These are phyloP conservation scores for Ligdia adustata DNA, from an alignment of 2,888 invertebrate species.

Conservation along the genomic window DNA sequence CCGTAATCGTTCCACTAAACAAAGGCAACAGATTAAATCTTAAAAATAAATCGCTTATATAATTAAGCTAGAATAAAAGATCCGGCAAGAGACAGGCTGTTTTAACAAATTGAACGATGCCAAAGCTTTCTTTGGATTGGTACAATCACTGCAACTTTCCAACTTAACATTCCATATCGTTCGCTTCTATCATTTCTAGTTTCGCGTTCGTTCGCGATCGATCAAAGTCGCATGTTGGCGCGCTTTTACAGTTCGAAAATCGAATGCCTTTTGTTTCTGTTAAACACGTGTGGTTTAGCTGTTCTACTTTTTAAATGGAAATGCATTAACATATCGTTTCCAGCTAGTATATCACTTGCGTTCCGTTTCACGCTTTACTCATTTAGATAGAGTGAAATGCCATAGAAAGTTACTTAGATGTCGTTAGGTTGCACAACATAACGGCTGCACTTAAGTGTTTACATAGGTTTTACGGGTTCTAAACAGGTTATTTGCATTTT, in stretches of 20 bases:
- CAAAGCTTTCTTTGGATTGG: constrained; percentile 35
- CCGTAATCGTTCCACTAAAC: constrained; percentile 21
- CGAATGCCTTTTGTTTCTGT: constrained; percentile 16
- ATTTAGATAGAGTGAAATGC: constrained; percentile 66
- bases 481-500: constrained; percentile 46
- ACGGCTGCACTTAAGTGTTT: constrained; percentile 48
- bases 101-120: constrained; percentile 36
- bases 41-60: constrained; percentile 23
- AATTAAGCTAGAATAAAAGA: constrained; percentile 21
- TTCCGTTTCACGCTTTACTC: constrained; percentile 44
- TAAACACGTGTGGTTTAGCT: constrained; percentile 29
- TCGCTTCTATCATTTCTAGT: constrained; percentile 14
- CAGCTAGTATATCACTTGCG: constrained; percentile 46
- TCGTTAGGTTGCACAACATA: constrained; percentile 54
- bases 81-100: constrained; percentile 26
- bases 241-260: constrained; percentile 18
- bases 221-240: constrained; percentile 16
- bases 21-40: constrained; percentile 20
- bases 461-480: constrained; percentile 43
- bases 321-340: constrained; percentile 46
- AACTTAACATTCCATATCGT: constrained; percentile 28
- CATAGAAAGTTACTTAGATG: constrained; percentile 59
- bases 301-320: constrained; percentile 50
- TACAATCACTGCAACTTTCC: constrained; percentile 36
- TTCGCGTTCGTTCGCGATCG: constrained; percentile 15